Evolutionary conservation across 92 coral and sea anemone genomes (phyloP).

Genomic region (Hydrozoanthus gracilis): DNA sequence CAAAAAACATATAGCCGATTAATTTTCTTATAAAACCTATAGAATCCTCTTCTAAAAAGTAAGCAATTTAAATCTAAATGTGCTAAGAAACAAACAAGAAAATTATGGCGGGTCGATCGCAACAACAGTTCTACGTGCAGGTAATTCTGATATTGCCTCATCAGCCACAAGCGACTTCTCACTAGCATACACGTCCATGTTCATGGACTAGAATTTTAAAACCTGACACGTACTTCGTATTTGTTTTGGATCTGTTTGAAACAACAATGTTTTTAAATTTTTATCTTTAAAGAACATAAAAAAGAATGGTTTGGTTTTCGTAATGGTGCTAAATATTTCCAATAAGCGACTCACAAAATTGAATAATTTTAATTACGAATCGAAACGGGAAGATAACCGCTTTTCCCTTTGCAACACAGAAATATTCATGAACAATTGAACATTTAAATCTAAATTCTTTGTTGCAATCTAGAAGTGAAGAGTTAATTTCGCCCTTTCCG

Average conservation of each 20-base stretch:
- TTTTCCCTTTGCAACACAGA: too few relatives aligned
- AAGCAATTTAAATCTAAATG: not conserved
- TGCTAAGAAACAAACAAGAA: not conserved
- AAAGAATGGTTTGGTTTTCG: too few relatives aligned
- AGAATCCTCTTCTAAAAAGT: not conserved
- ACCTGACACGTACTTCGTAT: not conserved
- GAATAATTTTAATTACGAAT: too few relatives aligned
- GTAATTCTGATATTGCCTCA: not conserved
- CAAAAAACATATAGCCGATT: not conserved
- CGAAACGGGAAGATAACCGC: too few relatives aligned
- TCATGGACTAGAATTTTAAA: not conserved
- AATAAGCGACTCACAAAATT: too few relatives aligned
- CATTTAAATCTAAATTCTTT: too few relatives aligned
- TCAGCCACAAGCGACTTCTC: not conserved
- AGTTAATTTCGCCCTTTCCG: too few relatives aligned
- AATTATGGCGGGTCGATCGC: not conserved
- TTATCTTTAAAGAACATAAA: too few relatives aligned
- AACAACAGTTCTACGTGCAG: not conserved
- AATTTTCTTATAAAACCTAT: not conserved
- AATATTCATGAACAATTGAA: too few relatives aligned
- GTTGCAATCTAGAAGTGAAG: too few relatives aligned
- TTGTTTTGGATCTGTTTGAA: not conserved
- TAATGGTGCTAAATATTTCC: too few relatives aligned
- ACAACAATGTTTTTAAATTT: not conserved
- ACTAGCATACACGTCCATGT: not conserved